Conservation (phyloP, 2,797 vertebrate species). For the Valencia hispanica region DNA sequence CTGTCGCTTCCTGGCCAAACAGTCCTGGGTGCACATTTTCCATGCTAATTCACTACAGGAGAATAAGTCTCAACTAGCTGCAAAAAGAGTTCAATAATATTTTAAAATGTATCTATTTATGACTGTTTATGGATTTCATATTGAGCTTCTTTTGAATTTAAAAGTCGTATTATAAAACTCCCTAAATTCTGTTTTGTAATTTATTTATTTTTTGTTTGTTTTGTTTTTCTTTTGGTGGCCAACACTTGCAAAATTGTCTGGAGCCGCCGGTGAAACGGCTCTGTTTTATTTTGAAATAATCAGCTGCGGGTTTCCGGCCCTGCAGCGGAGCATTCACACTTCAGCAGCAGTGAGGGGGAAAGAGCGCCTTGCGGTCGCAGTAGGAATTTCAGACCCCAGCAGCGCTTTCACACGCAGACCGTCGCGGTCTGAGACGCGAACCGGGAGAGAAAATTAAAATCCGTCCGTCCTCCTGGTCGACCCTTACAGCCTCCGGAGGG, state of each 20-base stretch:
- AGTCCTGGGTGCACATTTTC: not conserved
- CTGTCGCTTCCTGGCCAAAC: not conserved
- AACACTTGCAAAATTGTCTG: too few relatives aligned
- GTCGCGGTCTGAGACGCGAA: conserved; percentile 14
- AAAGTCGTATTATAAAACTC: not conserved
- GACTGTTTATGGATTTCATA: not conserved
- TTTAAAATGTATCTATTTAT: not conserved
- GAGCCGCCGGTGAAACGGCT: not conserved
- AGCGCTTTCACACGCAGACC: conserved; percentile 14
- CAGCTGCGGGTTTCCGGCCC: conserved; percentile 3
- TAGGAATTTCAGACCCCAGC: conserved; percentile 39
- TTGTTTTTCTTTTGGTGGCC: not conserved
- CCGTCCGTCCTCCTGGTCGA: conserved; percentile 5
- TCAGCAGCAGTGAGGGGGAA: conserved; percentile 32
- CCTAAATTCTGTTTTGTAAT: not conserved
- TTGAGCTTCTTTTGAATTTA: not conserved
- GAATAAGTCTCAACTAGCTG: not conserved
- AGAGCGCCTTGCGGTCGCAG: conserved; percentile 51
- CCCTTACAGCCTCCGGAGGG: conserved; percentile 32
- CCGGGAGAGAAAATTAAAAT: not conserved
- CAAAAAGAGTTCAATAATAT: not conserved
- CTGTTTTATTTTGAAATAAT: conserved; percentile 61
- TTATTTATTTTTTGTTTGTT: too few relatives aligned
- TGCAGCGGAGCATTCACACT: not conserved
- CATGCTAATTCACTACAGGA: not conserved